Evolutionary conservation across 2,113 vertebrate species (phyloP), one percentile per base, ranked within the genome.

Genomic region (Eclectus roratus): DNA sequence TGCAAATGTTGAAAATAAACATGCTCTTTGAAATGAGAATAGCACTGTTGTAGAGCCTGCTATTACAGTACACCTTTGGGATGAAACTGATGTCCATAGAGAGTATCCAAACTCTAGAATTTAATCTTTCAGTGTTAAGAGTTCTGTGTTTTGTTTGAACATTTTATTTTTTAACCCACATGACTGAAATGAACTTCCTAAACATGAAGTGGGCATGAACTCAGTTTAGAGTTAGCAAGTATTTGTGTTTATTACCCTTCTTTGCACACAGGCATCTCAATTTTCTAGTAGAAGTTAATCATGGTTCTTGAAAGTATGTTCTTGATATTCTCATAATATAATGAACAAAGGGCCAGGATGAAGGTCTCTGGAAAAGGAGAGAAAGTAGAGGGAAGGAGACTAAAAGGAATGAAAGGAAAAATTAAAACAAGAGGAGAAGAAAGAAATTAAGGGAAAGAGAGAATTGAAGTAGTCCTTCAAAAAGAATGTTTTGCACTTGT

Each of bases 291-390:
- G 43, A 53, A 70, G 55, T 52, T 92, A 77, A 83, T 80, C 28
- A 39, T n/a, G 58, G 24, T 15, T 23, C 10, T 31, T 68, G 19
- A 74, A 80, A 55, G 19, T 21, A 17, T 44, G 17, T 80, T 82
- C 56, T 20, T 73, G 25, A 27, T 94, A 20, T 9, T 91, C 35
- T 89, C 3, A 7, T 18, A 37, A 29, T 41, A 29, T 44, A 43
- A 43, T 60, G 17, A 82, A 24, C 37, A 63, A 60, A 63, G 16
- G 17, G 15, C 41, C 10, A 9, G 10, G n/a, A 19, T 0, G 0
- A 47, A 88, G 31, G n/a, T 39, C 9, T 72, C 27, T 66, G 73
- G 28, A 55, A 83, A 69, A 69, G 49, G 31, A 78, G 52, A 70
- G 17, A 52, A 85, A 53, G 18, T 60, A 39, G 16, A 35, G 29